A percentile compares a stretch with the other conserved stretches of the same genome.
These are phyloP conservation scores for Fregata magnificens DNA, from an alignment of 2,113 vertebrate genomes.

Conservation along the genomic window DNA sequence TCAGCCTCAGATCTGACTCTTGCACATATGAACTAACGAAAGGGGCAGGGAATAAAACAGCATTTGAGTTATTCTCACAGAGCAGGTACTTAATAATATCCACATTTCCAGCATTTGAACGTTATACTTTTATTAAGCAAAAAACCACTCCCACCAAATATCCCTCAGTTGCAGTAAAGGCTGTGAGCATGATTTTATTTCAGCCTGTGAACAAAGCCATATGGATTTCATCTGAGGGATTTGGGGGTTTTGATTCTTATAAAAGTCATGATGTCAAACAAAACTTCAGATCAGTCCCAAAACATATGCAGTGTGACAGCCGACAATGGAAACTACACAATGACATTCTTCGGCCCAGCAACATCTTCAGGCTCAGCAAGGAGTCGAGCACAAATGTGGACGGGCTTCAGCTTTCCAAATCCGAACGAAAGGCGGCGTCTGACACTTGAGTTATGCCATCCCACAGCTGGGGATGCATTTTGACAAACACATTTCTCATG, in stretches of 20 bases:
- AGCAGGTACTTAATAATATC: constrained; percentile 69
- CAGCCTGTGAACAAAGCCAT: constrained; percentile 67
- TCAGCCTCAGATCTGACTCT: constrained; percentile 52
- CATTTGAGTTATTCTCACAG: constrained; percentile 49
- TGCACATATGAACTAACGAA: constrained; percentile 32
- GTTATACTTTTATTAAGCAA: constrained; percentile 52
- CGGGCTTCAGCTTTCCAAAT: neutral
- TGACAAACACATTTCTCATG: neutral
- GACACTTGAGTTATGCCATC: neutral
- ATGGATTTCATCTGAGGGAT: constrained; percentile 67
- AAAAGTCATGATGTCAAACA: constrained; percentile 64
- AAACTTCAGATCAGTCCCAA: constrained; percentile 60
- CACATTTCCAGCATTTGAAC: constrained; percentile 56
- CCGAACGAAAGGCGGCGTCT: neutral
- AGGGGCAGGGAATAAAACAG: constrained; percentile 46
- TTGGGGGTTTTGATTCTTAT: constrained; percentile 63
- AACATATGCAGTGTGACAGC: constrained; percentile 58
- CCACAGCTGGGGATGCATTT: neutral
- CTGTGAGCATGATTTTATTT: constrained; percentile 60
- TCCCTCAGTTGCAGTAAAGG: constrained; percentile 65
- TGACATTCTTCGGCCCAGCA: neutral
- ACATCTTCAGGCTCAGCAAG: constrained; percentile 19
- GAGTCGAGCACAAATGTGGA: neutral
- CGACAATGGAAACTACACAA: constrained; percentile 49
- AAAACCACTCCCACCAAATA: constrained; percentile 54